Percentiles rank a stretch among this genome's conserved stretches.
These are phyloP conservation scores for Conistra vaccinii DNA, from an alignment of 2,888 invertebrate genomes.

Conservation along the genomic window DNA sequence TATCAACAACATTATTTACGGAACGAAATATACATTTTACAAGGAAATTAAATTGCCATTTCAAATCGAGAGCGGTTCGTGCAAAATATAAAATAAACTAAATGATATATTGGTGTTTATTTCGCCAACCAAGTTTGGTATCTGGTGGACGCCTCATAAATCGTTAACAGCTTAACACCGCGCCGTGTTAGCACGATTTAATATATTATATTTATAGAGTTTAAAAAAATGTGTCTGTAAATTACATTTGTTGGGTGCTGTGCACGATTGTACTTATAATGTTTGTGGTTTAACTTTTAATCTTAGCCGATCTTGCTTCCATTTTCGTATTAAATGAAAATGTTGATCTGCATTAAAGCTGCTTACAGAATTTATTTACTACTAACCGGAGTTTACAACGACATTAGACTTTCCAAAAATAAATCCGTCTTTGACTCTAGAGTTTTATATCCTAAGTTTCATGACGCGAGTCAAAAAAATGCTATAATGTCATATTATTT, in stretches of 20 bases:
- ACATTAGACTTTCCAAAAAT: background rate
- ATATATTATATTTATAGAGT: constrained; percentile 40
- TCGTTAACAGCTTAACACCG: constrained; percentile 50
- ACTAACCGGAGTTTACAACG: background rate
- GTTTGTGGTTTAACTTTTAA: constrained; percentile 9
- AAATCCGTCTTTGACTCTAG: background rate
- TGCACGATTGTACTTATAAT: constrained; percentile 32
- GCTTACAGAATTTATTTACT: background rate
- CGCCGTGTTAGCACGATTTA: constrained; percentile 55
- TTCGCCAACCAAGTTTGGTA: constrained; percentile 60
- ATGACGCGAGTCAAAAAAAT: no score
- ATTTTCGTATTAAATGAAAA: background rate
- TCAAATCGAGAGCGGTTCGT: constrained; percentile 43
- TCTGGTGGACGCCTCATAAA: constrained; percentile 57
- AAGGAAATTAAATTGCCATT: constrained; percentile 58
- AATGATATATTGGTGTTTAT: constrained; percentile 63
- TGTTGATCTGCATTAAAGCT: background rate
- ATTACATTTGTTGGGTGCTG: constrained; percentile 44
- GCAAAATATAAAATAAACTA: constrained; percentile 60
- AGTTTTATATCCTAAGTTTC: background rate
- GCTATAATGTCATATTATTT: background rate
- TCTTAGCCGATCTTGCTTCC: constrained; percentile 2
- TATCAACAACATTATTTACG: constrained; percentile 9
- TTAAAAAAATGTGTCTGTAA: constrained; percentile 50
- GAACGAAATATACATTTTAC: constrained; percentile 34